Evolutionary conservation across 2,113 vertebrate species (phyloP).

Genomic region (Callithrix jacchus): DNA sequence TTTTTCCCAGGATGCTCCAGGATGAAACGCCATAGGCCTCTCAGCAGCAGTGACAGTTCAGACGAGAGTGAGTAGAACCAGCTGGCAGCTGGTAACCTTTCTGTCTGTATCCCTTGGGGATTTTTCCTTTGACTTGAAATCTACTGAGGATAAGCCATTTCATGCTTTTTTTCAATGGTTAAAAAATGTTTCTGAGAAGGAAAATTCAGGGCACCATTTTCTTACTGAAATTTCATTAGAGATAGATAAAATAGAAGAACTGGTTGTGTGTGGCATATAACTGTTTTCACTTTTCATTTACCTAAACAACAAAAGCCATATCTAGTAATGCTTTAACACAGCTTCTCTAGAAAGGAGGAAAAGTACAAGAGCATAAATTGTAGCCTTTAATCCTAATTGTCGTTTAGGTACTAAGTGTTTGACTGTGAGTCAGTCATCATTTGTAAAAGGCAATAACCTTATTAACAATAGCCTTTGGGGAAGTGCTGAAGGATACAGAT

Average conservation of each 20-base stretch:
- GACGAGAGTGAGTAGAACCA: slow-evolving; percentile 94
- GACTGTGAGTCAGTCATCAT: not conserved
- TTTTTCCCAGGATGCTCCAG: slow-evolving; percentile 91
- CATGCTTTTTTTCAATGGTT: slow-evolving; percentile 49
- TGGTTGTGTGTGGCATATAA: slow-evolving; percentile 39
- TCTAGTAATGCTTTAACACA: slow-evolving; percentile 38
- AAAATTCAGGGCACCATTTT: slow-evolving; percentile 11
- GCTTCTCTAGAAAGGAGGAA: slow-evolving; percentile 44
- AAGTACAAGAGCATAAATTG: slow-evolving; percentile 10
- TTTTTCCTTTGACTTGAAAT: slow-evolving; percentile 76
- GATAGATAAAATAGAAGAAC: slow-evolving; percentile 22
- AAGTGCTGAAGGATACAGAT: slow-evolving; percentile 21
- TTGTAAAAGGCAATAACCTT: slow-evolving; percentile 48
- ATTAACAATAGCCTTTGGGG: slow-evolving; percentile 20
- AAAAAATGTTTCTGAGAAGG: slow-evolving; percentile 50
- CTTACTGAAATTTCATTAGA: slow-evolving; percentile 59
- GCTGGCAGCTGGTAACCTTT: slow-evolving; percentile 65
- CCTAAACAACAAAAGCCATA: slow-evolving; percentile 40
- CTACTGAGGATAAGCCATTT: slow-evolving; percentile 61
- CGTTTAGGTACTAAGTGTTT: slow-evolving; percentile 52
- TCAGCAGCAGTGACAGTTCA: slow-evolving; percentile 98
- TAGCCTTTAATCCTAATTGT: slow-evolving; percentile 40
- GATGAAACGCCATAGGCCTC: slow-evolving; percentile 97
- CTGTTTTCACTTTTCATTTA: slow-evolving; percentile 51
- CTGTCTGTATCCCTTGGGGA: slow-evolving; percentile 73